Evolutionary conservation across 2,797 vertebrate species (phyloP).

Genomic region (Micromesistius poutassou): DNA sequence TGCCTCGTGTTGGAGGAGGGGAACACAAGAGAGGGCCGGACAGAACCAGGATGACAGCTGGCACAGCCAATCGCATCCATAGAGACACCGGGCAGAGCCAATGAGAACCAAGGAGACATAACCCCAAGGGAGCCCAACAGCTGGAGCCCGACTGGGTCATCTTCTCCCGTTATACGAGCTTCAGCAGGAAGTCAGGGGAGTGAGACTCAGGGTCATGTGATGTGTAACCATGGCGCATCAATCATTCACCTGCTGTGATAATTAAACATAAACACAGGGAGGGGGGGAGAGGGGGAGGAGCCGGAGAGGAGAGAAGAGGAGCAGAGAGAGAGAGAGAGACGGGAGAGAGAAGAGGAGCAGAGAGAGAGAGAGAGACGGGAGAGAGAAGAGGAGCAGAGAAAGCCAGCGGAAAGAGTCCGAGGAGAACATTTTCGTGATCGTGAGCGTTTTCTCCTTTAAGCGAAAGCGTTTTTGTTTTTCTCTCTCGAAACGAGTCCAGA

Average conservation of each 20-base stretch:
- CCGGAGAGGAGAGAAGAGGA: neutral
- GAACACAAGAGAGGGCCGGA: neutral
- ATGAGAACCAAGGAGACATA: neutral
- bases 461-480: neutral
- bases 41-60: neutral
- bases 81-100: neutral
- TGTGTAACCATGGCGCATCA: neutral
- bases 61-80: neutral
- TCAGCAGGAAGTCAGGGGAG: neutral
- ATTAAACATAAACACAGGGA: conserved; percentile 1
- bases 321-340: neutral
- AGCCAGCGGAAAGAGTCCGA: neutral
- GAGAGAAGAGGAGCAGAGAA: neutral
- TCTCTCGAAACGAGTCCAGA: neutral
- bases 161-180: neutral
- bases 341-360: neutral
- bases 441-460: neutral
- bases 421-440: neutral
- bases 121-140: neutral
- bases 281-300: neutral
- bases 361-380: neutral
- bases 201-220: neutral
- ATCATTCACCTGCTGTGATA: conserved; percentile 4
- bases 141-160: neutral
- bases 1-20: neutral